Evolutionary conservation across 2,888 invertebrate species (phyloP).

Genomic region (Aspidapion aeneum): DNA sequence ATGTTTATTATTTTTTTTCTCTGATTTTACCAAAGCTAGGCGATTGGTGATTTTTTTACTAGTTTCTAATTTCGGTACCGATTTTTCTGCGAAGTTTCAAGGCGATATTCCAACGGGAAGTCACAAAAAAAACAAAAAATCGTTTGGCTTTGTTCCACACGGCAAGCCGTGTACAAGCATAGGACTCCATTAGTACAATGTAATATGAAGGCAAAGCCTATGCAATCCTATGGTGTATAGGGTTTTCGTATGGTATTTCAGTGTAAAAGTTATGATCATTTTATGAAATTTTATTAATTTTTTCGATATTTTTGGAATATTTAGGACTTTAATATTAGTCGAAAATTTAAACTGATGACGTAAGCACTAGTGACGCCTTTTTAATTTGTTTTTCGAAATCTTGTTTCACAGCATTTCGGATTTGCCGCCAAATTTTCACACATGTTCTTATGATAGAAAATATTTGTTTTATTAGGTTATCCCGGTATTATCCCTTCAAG

Average conservation of each 20-base stretch:
- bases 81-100: constrained; percentile 38
- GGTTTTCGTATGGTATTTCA: constrained; percentile 22
- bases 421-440: constrained; percentile 42
- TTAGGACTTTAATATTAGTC: constrained; percentile 7
- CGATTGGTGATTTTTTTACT: constrained; percentile 35
- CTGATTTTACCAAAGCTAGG: constrained; percentile 14
- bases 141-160: constrained; percentile 47
- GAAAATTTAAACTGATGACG: constrained; percentile 43
- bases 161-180: constrained; percentile 46
- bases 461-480: neutral
- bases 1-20: constrained; percentile 30
- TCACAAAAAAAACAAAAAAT: constrained; percentile 17
- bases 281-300: constrained; percentile 5
- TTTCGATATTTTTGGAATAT: constrained; percentile 10
- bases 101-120: constrained; percentile 14
- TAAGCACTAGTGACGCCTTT: constrained; percentile 42
- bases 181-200: constrained; percentile 50
- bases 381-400: constrained; percentile 34
- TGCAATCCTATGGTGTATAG: constrained; percentile 32
- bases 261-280: neutral
- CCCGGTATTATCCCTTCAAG: too few species aligned
- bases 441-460: neutral
- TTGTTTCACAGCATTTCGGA: constrained; percentile 28
- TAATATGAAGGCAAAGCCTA: constrained; percentile 39
- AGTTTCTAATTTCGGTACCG: constrained; percentile 34